These are phyloP conservation scores for Hemiscyllium ocellatum DNA, from an alignment of 2,113 vertebrate species.

Conservation along the genomic window DNA sequence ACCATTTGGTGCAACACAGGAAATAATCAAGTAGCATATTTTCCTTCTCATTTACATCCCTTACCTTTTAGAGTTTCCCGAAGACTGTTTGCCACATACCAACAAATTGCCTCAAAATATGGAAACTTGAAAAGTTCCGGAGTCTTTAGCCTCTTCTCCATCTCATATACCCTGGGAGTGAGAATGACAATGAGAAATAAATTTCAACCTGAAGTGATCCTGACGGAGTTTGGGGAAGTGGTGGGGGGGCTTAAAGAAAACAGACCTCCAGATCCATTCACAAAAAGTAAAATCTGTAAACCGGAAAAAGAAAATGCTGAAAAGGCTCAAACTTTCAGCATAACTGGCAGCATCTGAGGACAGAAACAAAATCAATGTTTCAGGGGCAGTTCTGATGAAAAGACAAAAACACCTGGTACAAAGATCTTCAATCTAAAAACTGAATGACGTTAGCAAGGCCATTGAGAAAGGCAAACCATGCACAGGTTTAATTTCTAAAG, in stretches of 20 bases:
- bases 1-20: neutral
- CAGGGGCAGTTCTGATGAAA: too few species aligned
- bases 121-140: constrained; percentile 98
- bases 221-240: neutral
- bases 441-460: too few species aligned
- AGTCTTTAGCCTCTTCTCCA: constrained; percentile 96
- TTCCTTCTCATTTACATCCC: neutral
- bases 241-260: neutral
- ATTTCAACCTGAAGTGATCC: neutral
- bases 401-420: too few species aligned
- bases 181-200: constrained; percentile 39
- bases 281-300: neutral
- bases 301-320: too few species aligned
- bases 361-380: too few species aligned
- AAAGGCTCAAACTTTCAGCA: too few species aligned
- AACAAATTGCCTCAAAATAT: constrained; percentile 98
- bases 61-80: constrained; percentile 92
- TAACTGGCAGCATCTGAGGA: too few species aligned
- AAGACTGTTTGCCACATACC: constrained; percentile 97
- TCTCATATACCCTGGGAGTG: constrained; percentile 87
- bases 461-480: too few species aligned
- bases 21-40: neutral
- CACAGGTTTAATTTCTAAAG: too few species aligned
- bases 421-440: too few species aligned
- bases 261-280: neutral